Percentiles rank a stretch among this genome's conserved stretches.
phyloP scores from a whole-genome alignment of 2,888 invertebrate genomes.

The Sisyra nigra region DNA sequence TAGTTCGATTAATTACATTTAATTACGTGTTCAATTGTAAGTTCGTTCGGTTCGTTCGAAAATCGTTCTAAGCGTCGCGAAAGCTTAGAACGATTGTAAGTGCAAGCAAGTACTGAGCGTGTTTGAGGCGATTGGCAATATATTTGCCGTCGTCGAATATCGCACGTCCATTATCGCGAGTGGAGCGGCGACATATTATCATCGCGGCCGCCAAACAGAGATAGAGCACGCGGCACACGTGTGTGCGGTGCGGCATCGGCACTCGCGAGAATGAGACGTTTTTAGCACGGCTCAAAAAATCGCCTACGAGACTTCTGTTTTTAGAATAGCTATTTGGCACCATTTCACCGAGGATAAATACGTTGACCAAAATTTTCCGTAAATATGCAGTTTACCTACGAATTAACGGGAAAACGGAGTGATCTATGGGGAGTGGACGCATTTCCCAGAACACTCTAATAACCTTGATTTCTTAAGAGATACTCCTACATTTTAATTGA shows the following conservation, averaged over 20 bases:
- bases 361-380: no score
- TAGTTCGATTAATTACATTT: not conserved
- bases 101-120: not conserved
- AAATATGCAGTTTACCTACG: no score
- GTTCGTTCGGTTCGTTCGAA: conserved; percentile 4
- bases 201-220: not conserved
- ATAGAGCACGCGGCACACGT: not conserved
- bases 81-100: conserved; percentile 2
- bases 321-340: conserved; percentile 4
- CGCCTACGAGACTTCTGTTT: conserved; percentile 3
- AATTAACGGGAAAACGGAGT: no score
- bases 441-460: no score
- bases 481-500: no score
- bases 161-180: not conserved
- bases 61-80: conserved; percentile 2
- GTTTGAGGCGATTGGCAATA: not conserved
- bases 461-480: no score
- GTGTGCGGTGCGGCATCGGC: not conserved
- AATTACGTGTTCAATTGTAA: not conserved
- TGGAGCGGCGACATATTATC: not conserved
- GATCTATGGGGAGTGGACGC: no score
- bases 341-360: not conserved
- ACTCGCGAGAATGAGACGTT: not conserved
- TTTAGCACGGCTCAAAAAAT: not conserved
- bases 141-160: not conserved